A percentile compares a stretch with the other conserved stretches of the same genome.
phyloP scores from a whole-genome alignment of 1,140 invertebrate genomes.

The Caenorhabditis latens region DNA sequence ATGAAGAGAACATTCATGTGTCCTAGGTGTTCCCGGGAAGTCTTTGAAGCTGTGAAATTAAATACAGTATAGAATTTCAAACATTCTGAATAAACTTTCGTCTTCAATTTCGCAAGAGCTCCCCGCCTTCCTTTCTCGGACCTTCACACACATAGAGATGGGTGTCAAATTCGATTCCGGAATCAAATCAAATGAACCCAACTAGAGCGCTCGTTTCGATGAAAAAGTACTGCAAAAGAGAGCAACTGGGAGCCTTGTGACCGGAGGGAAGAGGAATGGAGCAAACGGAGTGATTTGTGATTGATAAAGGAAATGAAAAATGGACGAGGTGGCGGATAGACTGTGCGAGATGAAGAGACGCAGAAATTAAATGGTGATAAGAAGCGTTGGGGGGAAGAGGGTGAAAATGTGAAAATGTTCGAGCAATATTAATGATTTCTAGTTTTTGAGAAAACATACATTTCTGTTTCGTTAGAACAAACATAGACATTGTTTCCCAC shows the following conservation, averaged over 20 bases:
- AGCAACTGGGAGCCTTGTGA: slow-evolving; percentile 11
- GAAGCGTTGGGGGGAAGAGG: background rate
- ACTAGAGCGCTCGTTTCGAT: background rate
- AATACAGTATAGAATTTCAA: background rate
- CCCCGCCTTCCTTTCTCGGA: no score
- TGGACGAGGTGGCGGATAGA: background rate
- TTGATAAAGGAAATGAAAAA: slow-evolving; percentile 49
- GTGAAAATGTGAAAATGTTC: slow-evolving; percentile 21
- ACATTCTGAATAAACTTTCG: background rate
- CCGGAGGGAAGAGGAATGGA: background rate
- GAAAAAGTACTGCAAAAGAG: slow-evolving; percentile 36
- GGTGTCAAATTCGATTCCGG: slow-evolving; percentile 37
- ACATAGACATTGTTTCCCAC: no score
- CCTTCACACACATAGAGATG: background rate
- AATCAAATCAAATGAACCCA: slow-evolving; percentile 35
- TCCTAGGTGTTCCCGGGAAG: no score
- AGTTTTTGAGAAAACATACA: background rate
- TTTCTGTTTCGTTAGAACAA: no score
- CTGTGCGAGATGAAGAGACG: background rate
- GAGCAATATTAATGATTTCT: background rate
- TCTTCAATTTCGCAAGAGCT: background rate
- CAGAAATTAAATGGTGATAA: slow-evolving; percentile 36
- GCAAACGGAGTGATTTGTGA: slow-evolving; percentile 39
- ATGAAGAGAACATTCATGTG: background rate
- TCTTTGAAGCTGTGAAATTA: no score